Base-by-base conservation (phyloP, 2,797 vertebrate genomes). In the Salarias fasciatus region DNA sequence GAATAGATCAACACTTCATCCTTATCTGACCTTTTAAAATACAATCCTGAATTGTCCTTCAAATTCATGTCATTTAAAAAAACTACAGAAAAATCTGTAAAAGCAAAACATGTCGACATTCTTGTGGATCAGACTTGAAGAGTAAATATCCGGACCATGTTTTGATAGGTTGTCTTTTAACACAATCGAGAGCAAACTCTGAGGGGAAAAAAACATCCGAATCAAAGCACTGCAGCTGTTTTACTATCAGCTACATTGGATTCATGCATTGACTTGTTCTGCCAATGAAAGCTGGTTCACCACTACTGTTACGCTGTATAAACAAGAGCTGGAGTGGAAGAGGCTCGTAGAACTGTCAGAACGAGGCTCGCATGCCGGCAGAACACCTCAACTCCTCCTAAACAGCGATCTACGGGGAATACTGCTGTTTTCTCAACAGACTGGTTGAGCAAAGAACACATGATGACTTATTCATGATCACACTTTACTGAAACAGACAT, bases 381-480 rank as follows among this genome's bases (percentile, higher is more conserved):
- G 2, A 35, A 12, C 15, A 45, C 52, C 55, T 60, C 43, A 64
- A 60, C 49, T 53, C 53, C 49, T 12, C 38, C 44, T 59, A 24
- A 65, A 73, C 61, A 57, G 71, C 5, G 0, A 24, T 69, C 71
- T 53, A 53, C 29, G 13, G 31, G 59, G 63, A 29, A 33, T 48
- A 31, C 50, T 10, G 37, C 63, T 77, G 69, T 85, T 80, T 69
- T 47, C 41, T 79, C 44, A 46, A 43, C 33, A 64, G 42, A 41
- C 5, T 15, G 48, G 30, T 41, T 37, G 52, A 62, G 61, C 53
- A 75, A 45, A 75, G 71, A 75, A 55, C 60, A 63, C 52, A 3
- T 13, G 0, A 68, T 87, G 62, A 74, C 84, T 86, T 75, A 79
- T 85, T 83, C 68, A 79, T 77, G 50, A 35, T 59, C 49, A n/a